These are phyloP conservation scores for Pseudomyrmex gracilis DNA, from an alignment of 1,140 invertebrate genomes.

Conservation along the genomic window DNA sequence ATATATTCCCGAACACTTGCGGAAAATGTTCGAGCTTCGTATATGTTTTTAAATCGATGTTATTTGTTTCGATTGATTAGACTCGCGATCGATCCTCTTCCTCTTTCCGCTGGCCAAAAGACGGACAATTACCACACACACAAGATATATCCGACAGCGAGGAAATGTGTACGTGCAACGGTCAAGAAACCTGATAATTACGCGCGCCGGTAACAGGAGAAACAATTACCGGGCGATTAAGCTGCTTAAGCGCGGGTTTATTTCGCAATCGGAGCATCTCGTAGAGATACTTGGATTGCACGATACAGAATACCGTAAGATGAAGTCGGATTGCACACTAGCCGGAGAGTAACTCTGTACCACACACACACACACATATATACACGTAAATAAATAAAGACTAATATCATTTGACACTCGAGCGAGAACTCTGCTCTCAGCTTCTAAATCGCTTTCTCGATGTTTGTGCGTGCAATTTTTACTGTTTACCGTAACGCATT, in stretches of 20 bases:
- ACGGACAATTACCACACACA: neutral
- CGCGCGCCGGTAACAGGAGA: neutral
- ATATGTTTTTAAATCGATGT: too few relatives aligned
- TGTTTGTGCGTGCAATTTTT: neutral
- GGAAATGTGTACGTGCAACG: neutral
- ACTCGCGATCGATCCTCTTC: neutral
- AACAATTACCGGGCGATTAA: slow-evolving; percentile 41
- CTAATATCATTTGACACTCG: slow-evolving; percentile 16
- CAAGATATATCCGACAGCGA: neutral
- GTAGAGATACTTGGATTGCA: slow-evolving; percentile 28
- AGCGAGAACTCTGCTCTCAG: slow-evolving; percentile 8
- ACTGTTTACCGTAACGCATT: neutral
- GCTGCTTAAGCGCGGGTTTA: slow-evolving; percentile 14
- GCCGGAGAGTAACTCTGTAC: slow-evolving; percentile 22
- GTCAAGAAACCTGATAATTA: slow-evolving; percentile 43
- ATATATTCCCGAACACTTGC: slow-evolving; percentile 2
- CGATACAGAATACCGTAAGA: slow-evolving; percentile 30
- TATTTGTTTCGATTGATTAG: slow-evolving; percentile 1
- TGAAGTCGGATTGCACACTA: slow-evolving; percentile 19
- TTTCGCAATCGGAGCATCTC: slow-evolving; percentile 27
- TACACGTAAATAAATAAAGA: slow-evolving; percentile 26
- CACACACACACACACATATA: too few relatives aligned
- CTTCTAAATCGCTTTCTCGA: slow-evolving; percentile 3
- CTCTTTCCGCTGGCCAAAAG: slow-evolving; percentile 62
- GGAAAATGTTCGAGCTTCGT: neutral